Evolutionary conservation across 2,113 vertebrate genomes (phyloP), one percentile per base, ranked within the genome.

Genomic region (Calyptommatus sinebrachiatus): DNA sequence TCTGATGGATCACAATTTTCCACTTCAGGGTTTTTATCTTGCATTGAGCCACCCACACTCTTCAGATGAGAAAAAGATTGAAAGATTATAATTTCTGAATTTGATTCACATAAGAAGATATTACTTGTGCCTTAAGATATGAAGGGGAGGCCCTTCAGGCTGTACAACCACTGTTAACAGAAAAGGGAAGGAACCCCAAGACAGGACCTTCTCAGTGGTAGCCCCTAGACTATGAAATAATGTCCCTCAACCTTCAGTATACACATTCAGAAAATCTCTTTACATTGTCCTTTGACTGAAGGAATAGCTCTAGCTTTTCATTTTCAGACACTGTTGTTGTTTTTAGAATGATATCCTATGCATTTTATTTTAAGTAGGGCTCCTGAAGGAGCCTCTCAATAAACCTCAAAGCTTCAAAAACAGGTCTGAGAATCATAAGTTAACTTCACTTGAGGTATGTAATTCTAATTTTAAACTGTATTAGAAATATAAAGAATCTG

Each of bases 21-120:
- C 24, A 85, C 80, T 73, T 98, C 97, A 0, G 76, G 0, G 0
- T 53, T 83, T 86, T 88, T 95, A 71, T 99, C 98, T 85, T 96
- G 97, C 86, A 83, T 91, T 81, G 78, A 89, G 80, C 93, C 91
- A 88, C 94, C 94, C 9, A 94, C 97, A 29, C 96, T 92, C 95
- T 95, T 61, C 75, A 81, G 71, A 78, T 24, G 9, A 35, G 5
- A 2, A 71, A 63, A 9, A 26, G 83, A 48, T 77, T 4, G 66
- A 3, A 2, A 71, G 7, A 48, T 62, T 2, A 70, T 61, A 46
- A 35, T 16, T 14, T 11, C 48, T 50, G n/a, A 70, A 70, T 20
- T 24, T 66, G 28, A 5, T 18, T 50, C 31, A 62, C 46, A 48
- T 29, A 1, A 16, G 22, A 29, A 2, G 1, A 6, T 10, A 76